Evolutionary conservation across 2,113 vertebrate genomes (phyloP).

Genomic region (Lepisosteus oculatus): DNA sequence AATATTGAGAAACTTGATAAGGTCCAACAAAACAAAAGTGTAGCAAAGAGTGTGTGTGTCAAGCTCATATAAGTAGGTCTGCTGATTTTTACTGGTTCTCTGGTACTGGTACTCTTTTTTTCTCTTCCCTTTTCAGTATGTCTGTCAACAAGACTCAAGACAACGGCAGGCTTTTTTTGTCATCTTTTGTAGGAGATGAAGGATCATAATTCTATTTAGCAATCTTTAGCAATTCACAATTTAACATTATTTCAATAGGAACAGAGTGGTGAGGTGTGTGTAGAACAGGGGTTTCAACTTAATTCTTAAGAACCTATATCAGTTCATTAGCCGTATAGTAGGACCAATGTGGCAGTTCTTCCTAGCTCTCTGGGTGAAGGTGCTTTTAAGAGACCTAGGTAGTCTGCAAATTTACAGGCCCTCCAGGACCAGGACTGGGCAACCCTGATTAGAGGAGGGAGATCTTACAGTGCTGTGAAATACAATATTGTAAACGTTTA

Average conservation of each 20-base stretch:
- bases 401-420: too few species aligned
- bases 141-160: conserved; percentile 3
- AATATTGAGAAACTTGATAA: not conserved
- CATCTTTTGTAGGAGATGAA: not conserved
- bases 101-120: not conserved
- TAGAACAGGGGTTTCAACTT: too few species aligned
- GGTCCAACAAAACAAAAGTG: not conserved
- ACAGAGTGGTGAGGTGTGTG: conserved; percentile 26
- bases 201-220: conserved; percentile 1
- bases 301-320: too few species aligned
- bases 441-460: conserved; percentile 28
- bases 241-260: conserved; percentile 20
- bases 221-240: conserved; percentile 14
- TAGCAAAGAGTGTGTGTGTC: not conserved
- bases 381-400: too few species aligned
- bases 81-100: not conserved
- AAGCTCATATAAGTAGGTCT: not conserved
- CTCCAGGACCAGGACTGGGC: too few species aligned
- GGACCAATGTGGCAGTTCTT: too few species aligned
- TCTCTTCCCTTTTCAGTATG: not conserved
- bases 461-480: conserved; percentile 17
- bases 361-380: too few species aligned
- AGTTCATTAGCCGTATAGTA: too few species aligned
- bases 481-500: conserved; percentile 12
- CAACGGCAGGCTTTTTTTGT: not conserved